phyloP scores from a whole-genome alignment of 2,888 invertebrate genomes.

The Halocaridina rubra region DNA sequence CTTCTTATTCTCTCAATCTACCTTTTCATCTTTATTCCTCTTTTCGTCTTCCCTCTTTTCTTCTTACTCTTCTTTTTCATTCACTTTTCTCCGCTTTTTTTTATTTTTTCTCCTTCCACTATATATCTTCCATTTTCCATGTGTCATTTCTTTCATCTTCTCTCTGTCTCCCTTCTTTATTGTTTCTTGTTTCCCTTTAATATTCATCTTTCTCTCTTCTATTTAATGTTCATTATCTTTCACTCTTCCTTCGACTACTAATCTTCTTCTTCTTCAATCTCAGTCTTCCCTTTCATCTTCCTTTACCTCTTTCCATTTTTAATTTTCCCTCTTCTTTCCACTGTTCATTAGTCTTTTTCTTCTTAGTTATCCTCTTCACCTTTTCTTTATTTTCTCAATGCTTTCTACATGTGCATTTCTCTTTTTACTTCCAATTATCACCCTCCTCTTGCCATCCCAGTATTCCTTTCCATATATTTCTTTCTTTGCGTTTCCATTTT shows the following conservation, averaged over 20 bases:
- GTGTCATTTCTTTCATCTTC: not conserved
- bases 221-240: too few species aligned
- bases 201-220: too few species aligned
- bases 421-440: too few species aligned
- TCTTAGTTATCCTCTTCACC: not conserved
- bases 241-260: not conserved
- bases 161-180: too few species aligned
- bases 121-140: not conserved
- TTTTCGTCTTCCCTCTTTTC: not conserved
- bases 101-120: not conserved
- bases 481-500: too few species aligned
- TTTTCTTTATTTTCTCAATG: too few species aligned
- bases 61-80: not conserved
- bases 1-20: not conserved
- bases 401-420: too few species aligned
- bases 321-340: not conserved
- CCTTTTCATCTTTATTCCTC: not conserved
- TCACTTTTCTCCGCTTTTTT: not conserved
- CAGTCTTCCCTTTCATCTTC: not conserved
- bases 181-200: too few species aligned
- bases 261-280: not conserved
- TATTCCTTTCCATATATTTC: too few species aligned
- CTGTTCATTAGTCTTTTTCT: not conserved
- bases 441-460: too few species aligned
- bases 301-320: not conserved